These are phyloP conservation scores for Drepanosiphum platanoidis DNA, from an alignment of 2,888 invertebrate species.

Conservation along the genomic window DNA sequence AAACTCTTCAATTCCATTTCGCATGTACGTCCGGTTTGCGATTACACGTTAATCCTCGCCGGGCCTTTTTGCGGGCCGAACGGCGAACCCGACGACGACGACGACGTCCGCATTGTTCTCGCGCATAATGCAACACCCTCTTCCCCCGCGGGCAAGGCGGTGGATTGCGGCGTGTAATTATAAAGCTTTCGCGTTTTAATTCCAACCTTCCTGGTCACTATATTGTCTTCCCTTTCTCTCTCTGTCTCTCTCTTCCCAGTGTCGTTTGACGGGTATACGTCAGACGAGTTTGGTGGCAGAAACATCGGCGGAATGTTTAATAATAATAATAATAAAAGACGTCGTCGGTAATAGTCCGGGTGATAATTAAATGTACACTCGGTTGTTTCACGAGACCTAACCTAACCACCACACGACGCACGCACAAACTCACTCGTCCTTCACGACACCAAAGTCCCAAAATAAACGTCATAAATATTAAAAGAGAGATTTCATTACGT, in stretches of 20 bases:
- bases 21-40: not conserved
- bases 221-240: not conserved
- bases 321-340: not conserved
- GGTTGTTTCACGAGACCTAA: not conserved
- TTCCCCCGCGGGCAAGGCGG: not conserved
- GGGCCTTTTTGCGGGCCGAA: not conserved
- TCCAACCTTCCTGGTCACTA: not conserved
- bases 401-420: not conserved
- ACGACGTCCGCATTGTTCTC: not conserved
- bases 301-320: not conserved
- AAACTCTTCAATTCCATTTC: not conserved
- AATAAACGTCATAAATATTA: slow-evolving; percentile 35
- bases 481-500: no score
- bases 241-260: no score
- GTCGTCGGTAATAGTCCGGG: not conserved
- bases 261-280: not conserved
- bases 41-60: not conserved
- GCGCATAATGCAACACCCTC: not conserved
- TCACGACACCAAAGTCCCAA: not conserved
- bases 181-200: not conserved
- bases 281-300: not conserved
- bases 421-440: not conserved
- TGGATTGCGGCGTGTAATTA: not conserved
- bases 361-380: not conserved
- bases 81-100: not conserved